These are phyloP conservation scores for Formicarius rufipectus DNA, from an alignment of 2,113 vertebrate species.

Conservation along the genomic window DNA sequence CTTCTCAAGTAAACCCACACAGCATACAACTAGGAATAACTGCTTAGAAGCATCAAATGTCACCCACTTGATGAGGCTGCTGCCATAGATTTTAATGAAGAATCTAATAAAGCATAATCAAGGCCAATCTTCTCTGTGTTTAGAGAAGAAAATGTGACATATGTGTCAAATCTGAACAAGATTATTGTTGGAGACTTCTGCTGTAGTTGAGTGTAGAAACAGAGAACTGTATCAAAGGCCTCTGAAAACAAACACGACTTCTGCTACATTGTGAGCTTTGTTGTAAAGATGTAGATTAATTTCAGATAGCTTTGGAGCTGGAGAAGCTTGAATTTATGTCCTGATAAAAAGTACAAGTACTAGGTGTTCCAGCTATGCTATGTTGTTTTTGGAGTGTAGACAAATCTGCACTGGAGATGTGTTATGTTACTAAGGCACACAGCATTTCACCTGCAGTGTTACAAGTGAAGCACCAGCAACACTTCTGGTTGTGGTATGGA, in stretches of 20 bases:
- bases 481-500: not conserved
- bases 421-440: not conserved
- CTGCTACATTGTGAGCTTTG: not conserved
- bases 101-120: not conserved
- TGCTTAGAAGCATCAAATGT: not conserved
- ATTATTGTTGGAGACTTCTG: not conserved
- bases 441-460: not conserved
- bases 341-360: not conserved
- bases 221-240: not conserved
- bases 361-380: not conserved
- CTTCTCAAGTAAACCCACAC: not conserved
- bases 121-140: not conserved
- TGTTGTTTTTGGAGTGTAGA: not conserved
- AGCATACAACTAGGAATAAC: not conserved
- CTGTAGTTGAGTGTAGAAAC: not conserved
- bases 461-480: not conserved
- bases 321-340: not conserved
- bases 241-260: not conserved
- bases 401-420: not conserved
- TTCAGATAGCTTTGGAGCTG: not conserved
- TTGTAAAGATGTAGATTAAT: not conserved
- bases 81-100: not conserved
- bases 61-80: not conserved
- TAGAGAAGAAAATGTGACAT: not conserved
- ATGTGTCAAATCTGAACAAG: not conserved